Evolutionary conservation across 2,113 vertebrate genomes (phyloP).

Genomic region (Caranx ignobilis): DNA sequence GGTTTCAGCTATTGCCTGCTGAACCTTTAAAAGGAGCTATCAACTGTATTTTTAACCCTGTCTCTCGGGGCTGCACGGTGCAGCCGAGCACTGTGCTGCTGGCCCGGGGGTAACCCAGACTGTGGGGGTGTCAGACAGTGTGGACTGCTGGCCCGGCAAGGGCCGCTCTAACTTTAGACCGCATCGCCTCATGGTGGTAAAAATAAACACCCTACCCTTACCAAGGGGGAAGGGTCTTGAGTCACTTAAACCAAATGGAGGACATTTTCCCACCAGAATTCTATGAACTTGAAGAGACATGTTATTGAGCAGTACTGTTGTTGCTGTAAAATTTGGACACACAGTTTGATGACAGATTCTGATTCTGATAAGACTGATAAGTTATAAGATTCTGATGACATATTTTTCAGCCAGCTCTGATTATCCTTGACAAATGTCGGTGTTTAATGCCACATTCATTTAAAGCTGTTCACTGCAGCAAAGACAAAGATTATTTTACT

Average conservation of each 20-base stretch:
- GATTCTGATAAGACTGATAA: background rate
- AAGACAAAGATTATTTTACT: too few relatives aligned
- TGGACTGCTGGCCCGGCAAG: slow-evolving; percentile 63
- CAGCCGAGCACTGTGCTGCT: slow-evolving; percentile 47
- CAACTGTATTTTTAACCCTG: slow-evolving; percentile 81
- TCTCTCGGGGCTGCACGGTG: slow-evolving; percentile 73
- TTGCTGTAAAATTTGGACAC: background rate
- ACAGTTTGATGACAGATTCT: background rate
- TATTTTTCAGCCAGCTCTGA: background rate
- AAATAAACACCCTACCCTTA: slow-evolving; percentile 75
- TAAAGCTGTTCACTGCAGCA: background rate
- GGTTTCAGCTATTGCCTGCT: slow-evolving; percentile 65
- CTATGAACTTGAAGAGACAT: background rate
- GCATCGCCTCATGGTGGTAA: slow-evolving; percentile 75
- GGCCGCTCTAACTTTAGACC: slow-evolving; percentile 80
- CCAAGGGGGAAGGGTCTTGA: slow-evolving; percentile 45
- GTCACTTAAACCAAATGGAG: slow-evolving; percentile 57
- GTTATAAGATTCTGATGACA: background rate
- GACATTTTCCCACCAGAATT: slow-evolving; percentile 73
- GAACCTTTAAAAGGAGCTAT: slow-evolving; percentile 82
- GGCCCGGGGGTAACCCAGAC: slow-evolving; percentile 77
- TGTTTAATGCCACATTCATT: background rate
- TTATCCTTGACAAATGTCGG: background rate
- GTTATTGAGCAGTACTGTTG: background rate
- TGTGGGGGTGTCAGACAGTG: slow-evolving; percentile 77